These are phyloP conservation scores for Dryococelus australis DNA, from an alignment of 2,888 invertebrate species.

Conservation along the genomic window DNA sequence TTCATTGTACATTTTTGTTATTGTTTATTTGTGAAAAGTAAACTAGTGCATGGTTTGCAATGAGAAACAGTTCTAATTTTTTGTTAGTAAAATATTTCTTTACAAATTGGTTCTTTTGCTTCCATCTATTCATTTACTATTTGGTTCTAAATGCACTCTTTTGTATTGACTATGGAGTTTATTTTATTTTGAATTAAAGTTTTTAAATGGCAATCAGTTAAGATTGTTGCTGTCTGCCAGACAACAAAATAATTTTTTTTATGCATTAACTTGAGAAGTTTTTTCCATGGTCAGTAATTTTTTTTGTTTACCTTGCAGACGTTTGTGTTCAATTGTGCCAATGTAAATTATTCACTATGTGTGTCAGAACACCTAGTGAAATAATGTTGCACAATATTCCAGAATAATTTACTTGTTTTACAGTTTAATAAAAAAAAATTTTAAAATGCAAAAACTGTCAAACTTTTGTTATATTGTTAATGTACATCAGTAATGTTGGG, in stretches of 20 bases:
- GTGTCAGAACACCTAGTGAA: neutral
- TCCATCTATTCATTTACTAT: no score
- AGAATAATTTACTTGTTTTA: neutral
- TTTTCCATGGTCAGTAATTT: no score
- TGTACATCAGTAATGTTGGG: neutral
- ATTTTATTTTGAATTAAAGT: no score
- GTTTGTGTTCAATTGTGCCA: neutral
- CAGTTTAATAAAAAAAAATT: neutral
- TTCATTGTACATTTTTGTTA: neutral
- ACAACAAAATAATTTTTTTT: no score
- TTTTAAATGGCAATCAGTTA: no score
- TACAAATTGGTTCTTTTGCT: no score
- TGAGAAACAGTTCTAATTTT: neutral
- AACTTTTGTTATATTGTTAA: neutral
- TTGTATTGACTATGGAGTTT: no score
- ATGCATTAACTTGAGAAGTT: no score
- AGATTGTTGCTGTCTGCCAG: no score
- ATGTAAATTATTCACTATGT: neutral
- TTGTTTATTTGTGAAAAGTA: neutral
- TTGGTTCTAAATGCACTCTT: no score
- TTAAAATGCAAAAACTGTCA: neutral
- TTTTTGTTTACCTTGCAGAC: no score
- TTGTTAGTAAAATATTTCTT: no score
- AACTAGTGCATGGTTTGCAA: conserved; percentile 18
- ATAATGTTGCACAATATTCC: neutral